Evolutionary conservation across 2,888 invertebrate species (phyloP).

Genomic region (Stenichneumon culpator): DNA sequence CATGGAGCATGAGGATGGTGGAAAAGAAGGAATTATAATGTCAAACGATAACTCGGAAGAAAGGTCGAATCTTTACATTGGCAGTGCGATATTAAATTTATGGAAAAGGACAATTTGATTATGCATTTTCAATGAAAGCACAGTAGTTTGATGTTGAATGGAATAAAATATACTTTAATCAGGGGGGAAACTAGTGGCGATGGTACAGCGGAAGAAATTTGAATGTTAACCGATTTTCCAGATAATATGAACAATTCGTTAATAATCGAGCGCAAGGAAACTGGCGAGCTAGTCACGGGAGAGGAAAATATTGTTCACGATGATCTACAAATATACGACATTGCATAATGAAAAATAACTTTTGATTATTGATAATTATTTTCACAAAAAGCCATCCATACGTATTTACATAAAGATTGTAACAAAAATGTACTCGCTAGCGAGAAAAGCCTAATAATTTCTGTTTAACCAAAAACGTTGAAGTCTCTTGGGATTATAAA

Average conservation of each 20-base stretch:
- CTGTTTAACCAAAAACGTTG: not conserved
- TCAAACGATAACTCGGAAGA: not conserved
- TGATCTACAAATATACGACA: constrained; percentile 39
- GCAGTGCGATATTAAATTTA: constrained; percentile 69
- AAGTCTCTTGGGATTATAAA: not conserved
- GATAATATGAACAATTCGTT: constrained; percentile 41
- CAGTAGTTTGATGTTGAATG: constrained; percentile 30
- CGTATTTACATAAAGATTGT: not conserved
- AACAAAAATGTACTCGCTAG: not conserved
- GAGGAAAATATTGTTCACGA: constrained; percentile 1
- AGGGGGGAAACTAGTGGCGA: constrained; percentile 36
- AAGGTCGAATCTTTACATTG: constrained; percentile 33
- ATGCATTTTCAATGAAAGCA: constrained; percentile 70
- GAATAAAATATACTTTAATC: constrained; percentile 34
- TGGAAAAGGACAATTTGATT: constrained; percentile 69
- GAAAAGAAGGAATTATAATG: constrained; percentile 4
- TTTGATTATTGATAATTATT: not conserved
- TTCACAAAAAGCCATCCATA: not conserved
- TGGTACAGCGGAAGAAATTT: constrained; percentile 14
- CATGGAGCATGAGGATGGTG: constrained; percentile 38
- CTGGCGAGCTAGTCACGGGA: constrained; percentile 49
- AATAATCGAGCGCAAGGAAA: constrained; percentile 64
- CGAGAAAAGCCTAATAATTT: not conserved
- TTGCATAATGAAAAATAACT: constrained; percentile 8
- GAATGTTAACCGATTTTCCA: constrained; percentile 40